Evolutionary conservation across 2,888 invertebrate genomes (phyloP), one percentile per base, ranked within the genome.

Genomic region (Euplexia lucipara): DNA sequence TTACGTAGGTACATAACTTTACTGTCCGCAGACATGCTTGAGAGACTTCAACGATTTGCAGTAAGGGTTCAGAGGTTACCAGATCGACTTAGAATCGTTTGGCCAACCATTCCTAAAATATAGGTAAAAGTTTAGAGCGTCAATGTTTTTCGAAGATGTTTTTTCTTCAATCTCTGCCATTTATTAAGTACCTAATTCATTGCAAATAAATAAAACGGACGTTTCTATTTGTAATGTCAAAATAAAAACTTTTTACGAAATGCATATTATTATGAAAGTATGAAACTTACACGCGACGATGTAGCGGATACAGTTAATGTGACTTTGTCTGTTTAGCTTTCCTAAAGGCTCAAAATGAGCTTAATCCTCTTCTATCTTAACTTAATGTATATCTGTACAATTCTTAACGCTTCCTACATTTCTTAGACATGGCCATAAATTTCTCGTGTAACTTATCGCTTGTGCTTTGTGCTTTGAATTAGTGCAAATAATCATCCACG

Each of bases 351-450:
- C 1, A 14, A 32, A n/a, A 37, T 20, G 20, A 18, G 10, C 4
- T n/a, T 37, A 22, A 34, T n/a, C 8, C 26, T 18, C 6, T 37
- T 16, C 32, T 14, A 20, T 34, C 6, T 14, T 39, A 59, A 37
- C 12, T 41, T 16, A 58, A 67, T 58, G 18, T 37, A 34, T 16
- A 45, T 45, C 20, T 22, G 18, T 26, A 34, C 22, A 39, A 45
- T 20, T 18, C 39, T 30, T 22, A 35, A 37, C 30, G 18, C 22
- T 42, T 22, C 16, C 35, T 32, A 22, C 9, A 26, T 42, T 41
- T 16, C 47, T 47, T 9, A 70, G 45, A 22, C 35, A 57, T 65
- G 44, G 30, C 53, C 53, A 66, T 70, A 53, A 53, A 73, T 70
- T 48, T 47, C n/a, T n/a, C 14, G 32, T 20, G 58, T 71, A 39